These are phyloP conservation scores for Pachliopta kotzebuea DNA, from an alignment of 2,888 invertebrate species.

Conservation along the genomic window DNA sequence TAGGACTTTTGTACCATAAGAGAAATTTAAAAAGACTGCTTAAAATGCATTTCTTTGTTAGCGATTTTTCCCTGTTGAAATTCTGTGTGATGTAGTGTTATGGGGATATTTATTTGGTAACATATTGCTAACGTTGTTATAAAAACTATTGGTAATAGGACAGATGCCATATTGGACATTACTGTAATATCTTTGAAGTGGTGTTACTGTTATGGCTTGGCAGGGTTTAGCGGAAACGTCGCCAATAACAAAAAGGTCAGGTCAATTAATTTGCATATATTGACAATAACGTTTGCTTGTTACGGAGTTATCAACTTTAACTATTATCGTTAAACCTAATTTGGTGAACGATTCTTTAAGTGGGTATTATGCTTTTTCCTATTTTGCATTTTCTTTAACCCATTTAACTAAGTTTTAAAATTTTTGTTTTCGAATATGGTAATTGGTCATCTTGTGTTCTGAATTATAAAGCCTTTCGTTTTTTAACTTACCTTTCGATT, in stretches of 20 bases:
- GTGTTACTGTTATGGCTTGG: conserved; percentile 14
- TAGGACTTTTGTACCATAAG: no score
- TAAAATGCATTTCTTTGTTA: background rate
- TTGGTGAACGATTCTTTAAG: background rate
- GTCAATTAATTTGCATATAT: conserved; percentile 20
- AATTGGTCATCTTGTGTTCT: no score
- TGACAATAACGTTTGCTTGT: conserved; percentile 7
- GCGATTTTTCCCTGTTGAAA: background rate
- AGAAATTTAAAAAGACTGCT: no score
- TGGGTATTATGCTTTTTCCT: background rate
- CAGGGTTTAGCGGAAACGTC: conserved; percentile 12
- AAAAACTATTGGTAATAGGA: background rate
- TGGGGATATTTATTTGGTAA: background rate
- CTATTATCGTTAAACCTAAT: background rate
- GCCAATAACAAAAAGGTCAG: conserved; percentile 19
- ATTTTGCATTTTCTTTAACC: background rate
- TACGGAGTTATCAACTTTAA: background rate
- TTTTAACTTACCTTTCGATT: conserved; percentile 80
- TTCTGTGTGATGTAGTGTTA: background rate
- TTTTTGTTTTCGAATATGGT: no score
- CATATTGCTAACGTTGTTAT: background rate
- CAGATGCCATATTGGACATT: conserved; percentile 4
- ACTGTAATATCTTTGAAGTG: conserved; percentile 11
- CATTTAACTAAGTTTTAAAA: background rate
- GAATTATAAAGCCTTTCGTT: background rate